These are phyloP conservation scores for Hirudinaria manillensis DNA, from an alignment of 2,888 invertebrate genomes.

Conservation along the genomic window DNA sequence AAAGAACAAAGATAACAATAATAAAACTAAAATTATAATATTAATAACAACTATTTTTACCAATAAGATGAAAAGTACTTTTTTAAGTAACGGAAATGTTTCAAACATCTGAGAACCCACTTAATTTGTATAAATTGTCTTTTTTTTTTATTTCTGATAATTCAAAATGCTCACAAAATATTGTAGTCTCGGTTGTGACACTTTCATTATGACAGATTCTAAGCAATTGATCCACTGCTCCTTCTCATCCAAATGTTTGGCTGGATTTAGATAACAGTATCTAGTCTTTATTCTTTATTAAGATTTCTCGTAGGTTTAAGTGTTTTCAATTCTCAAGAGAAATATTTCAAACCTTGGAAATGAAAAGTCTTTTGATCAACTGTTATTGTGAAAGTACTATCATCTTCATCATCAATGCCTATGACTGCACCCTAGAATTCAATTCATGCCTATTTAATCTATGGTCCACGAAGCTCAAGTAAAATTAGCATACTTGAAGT, in stretches of 20 bases:
- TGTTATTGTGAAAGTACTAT: slow-evolving; percentile 90
- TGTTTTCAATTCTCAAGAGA: not conserved
- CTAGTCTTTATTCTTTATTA: not conserved
- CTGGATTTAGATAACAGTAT: slow-evolving; percentile 53
- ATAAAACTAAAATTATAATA: not conserved
- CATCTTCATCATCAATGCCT: slow-evolving; percentile 96
- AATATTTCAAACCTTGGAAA: slow-evolving; percentile 66
- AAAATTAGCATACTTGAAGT: slow-evolving; percentile 61
- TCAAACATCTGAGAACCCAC: no score
- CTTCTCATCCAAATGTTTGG: slow-evolving; percentile 84
- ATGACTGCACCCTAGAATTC: slow-evolving; percentile 74
- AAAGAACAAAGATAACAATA: not conserved
- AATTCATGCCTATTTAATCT: slow-evolving; percentile 1
- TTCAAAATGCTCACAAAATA: slow-evolving; percentile 14
- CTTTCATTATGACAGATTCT: slow-evolving; percentile 77
- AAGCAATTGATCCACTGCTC: slow-evolving; percentile 92
- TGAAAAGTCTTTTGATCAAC: slow-evolving; percentile 99
- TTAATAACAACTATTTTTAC: not conserved
- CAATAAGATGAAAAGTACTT: not conserved
- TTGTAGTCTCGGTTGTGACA: slow-evolving; percentile 22
- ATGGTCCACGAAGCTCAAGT: not conserved
- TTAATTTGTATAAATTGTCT: no score
- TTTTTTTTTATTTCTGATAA: not conserved
- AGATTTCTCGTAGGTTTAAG: not conserved
- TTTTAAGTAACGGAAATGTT: no score